Base-by-base conservation (phyloP, 2,797 vertebrate species). In the Microchirus variegatus region DNA sequence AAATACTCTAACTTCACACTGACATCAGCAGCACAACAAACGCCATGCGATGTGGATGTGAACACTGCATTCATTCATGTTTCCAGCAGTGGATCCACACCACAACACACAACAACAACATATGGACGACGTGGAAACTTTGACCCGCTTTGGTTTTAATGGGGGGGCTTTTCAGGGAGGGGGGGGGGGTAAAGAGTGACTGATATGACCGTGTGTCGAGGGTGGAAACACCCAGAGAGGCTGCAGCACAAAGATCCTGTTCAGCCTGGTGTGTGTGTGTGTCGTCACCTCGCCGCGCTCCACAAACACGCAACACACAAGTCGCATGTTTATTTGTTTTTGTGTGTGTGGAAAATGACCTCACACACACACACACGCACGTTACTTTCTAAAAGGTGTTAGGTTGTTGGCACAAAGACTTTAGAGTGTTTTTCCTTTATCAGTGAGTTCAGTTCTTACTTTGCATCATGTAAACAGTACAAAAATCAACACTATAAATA, bases 21-120 rank as follows among this genome's bases (percentile, higher is more conserved):
- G 71, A 80, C 75, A 49, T 76, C 67, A 70, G 55, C 61, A 80
- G 55, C 61, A 80, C 26, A 17, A 49, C 9, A 13, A 22, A 65
- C 49, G 31, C 55, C 59, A n/a, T n/a, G 53, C 5, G 19, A 18
- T 41, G 53, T 41, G 68, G 35, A 66, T 64, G 31, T 31, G 31
- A 4, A 31, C 8, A 31, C 48, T 67, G 52, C 11, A 51, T 70
- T 59, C 68, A 60, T 26, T 9, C 59, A 46, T 66, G 68, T 82
- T 87, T 81, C 81, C 76, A 70, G 57, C 31, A 69, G 61, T 62
- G 38, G 59, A 63, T 71, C 59, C 50, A 76, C 64, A 14, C 47
- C 14, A 64, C 59, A n/a, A n/a, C n/a, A n/a, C n/a, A n/a, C n/a
- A n/a, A n/a, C 1, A 87, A 73, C 68, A 87, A 83, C 87, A 84